These are phyloP conservation scores for Echeneis naucrates DNA, from an alignment of 2,797 vertebrate genomes.

Conservation along the genomic window DNA sequence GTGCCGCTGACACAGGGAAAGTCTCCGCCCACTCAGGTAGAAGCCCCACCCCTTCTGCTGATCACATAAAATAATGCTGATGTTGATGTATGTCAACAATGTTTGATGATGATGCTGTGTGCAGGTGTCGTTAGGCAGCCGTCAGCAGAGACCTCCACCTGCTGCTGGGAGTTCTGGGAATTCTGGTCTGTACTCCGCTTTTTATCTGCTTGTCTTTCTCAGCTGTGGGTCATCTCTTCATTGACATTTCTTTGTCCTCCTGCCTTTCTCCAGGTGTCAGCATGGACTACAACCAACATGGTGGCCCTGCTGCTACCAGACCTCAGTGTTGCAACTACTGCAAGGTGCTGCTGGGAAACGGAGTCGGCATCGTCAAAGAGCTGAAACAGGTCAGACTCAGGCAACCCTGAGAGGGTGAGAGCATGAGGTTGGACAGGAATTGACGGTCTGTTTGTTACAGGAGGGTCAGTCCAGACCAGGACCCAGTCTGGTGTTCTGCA, in stretches of 20 bases:
- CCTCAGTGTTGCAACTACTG: slow-evolving; percentile 92
- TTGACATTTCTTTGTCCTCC: not conserved
- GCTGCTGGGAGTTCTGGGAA: slow-evolving; percentile 31
- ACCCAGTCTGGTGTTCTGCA: slow-evolving; percentile 91
- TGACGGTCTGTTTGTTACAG: slow-evolving; percentile 63
- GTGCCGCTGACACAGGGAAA: slow-evolving; percentile 70
- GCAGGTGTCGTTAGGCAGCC: slow-evolving; percentile 41
- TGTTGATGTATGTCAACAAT: not conserved
- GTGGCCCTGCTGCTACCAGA: slow-evolving; percentile 68
- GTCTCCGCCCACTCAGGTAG: not conserved
- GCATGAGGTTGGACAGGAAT: not conserved
- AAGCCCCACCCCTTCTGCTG: too few species aligned
- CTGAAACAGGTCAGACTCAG: slow-evolving; percentile 85
- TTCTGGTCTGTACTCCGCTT: slow-evolving; percentile 22
- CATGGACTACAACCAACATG: slow-evolving; percentile 75
- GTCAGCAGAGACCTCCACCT: slow-evolving; percentile 46
- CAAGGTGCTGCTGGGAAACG: slow-evolving; percentile 92
- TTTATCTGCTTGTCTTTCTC: not conserved
- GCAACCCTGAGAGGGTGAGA: fast-evolving
- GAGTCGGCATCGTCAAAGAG: slow-evolving; percentile 87
- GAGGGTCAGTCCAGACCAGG: slow-evolving; percentile 82
- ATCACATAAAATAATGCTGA: too few species aligned
- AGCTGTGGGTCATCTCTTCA: not conserved
- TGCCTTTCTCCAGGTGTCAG: slow-evolving; percentile 69
- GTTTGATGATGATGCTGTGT: not conserved